Evolutionary conservation across 2,888 invertebrate species (phyloP).

Genomic region (Galerucella pusilla): DNA sequence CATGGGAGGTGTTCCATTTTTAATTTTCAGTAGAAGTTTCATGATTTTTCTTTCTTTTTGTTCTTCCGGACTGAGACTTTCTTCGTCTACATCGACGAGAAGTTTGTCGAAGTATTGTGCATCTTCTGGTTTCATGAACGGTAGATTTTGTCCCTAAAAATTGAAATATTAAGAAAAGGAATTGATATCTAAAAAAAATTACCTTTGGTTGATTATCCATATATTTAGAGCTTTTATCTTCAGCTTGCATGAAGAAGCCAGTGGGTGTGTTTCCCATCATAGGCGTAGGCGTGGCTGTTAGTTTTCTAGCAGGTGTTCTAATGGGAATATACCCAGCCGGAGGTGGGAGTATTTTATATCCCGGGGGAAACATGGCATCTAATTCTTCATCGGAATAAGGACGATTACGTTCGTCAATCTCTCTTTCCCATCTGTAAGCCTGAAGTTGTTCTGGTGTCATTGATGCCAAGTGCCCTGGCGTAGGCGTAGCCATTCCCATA

Average conservation of each 20-base stretch:
- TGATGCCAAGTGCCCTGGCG: slow-evolving; percentile 93
- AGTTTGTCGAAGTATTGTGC: slow-evolving; percentile 99
- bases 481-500: slow-evolving; percentile 98
- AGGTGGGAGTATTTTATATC: slow-evolving; percentile 79
- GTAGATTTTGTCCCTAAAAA: slow-evolving; percentile 77
- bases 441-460: slow-evolving; percentile 99
- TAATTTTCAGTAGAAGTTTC: slow-evolving; percentile 97
- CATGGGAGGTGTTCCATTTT: slow-evolving; percentile 99
- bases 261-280: slow-evolving; percentile 86
- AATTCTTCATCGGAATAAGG: slow-evolving; percentile 97
- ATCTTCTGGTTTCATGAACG: slow-evolving; percentile 99
- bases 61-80: slow-evolving; percentile 93
- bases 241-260: slow-evolving; percentile 95
- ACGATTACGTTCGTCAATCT: slow-evolving; percentile 97
- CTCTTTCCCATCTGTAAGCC: slow-evolving; percentile 97
- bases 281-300: slow-evolving; percentile 98
- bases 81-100: slow-evolving; percentile 97
- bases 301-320: slow-evolving; percentile 96
- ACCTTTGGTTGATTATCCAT: slow-evolving; percentile 93
- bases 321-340: slow-evolving; percentile 88
- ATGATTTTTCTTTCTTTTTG: slow-evolving; percentile 99
- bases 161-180: no score
- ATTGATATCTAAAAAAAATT: neutral
- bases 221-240: slow-evolving; percentile 86
- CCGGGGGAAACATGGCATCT: slow-evolving; percentile 97